Conservation (phyloP, 2,888 invertebrate genomes). For the Megastigmus dorsalis region DNA sequence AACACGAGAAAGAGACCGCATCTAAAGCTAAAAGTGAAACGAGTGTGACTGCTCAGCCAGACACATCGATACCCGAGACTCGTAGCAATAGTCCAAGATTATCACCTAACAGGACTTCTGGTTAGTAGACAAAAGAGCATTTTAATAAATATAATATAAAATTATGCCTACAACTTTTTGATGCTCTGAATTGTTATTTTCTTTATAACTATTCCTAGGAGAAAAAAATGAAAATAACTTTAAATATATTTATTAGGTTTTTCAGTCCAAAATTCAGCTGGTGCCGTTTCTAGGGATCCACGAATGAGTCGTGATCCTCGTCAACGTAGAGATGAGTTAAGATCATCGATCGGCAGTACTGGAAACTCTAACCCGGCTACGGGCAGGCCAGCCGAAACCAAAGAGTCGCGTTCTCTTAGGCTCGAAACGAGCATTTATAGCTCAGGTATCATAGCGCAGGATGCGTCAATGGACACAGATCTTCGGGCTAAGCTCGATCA, state of each 20-base stretch:
- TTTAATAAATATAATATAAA: not conserved
- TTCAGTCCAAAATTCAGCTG: constrained; percentile 18
- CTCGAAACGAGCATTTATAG: constrained; percentile 72
- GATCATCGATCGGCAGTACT: not conserved
- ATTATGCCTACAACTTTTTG: not conserved
- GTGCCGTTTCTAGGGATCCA: constrained; percentile 69
- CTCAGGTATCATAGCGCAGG: constrained; percentile 69
- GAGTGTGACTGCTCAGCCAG: not conserved
- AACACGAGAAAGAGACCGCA: constrained; percentile 53
- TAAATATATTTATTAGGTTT: not conserved
- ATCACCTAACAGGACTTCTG: constrained; percentile 56
- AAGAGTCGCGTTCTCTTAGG: constrained; percentile 59
- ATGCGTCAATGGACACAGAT: constrained; percentile 70
- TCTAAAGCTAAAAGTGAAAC: constrained; percentile 42
- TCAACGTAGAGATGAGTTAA: constrained; percentile 56
- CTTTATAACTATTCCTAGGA: too few species aligned
- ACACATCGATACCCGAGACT: constrained; percentile 55
- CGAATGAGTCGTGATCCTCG: constrained; percentile 70
- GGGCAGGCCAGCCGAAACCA: constrained; percentile 16
- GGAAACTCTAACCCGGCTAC: not conserved
- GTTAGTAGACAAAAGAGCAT: constrained; percentile 21
- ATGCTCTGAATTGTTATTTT: not conserved
- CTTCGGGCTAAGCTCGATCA: constrained; percentile 69
- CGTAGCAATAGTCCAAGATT: constrained; percentile 64
- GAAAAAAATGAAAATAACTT: too few species aligned